Evolutionary conservation across 2,113 vertebrate genomes (phyloP), one percentile per base, ranked within the genome.

Genomic region (Osmerus mordax): DNA sequence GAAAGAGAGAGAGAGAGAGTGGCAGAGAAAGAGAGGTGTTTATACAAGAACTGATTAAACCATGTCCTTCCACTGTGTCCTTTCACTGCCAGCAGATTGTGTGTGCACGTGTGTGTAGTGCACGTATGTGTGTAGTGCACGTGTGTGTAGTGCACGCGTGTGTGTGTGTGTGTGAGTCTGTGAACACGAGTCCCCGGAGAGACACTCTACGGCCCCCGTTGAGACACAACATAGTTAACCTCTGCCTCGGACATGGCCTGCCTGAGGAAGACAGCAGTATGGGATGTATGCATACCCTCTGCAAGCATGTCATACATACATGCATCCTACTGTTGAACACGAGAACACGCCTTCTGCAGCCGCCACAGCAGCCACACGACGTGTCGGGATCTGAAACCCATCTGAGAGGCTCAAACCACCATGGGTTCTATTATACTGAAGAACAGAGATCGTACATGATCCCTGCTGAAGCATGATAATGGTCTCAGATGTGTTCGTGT

Each of bases 221-320:
- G 55, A 55, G 41, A 78, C 78, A 87, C 78, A 89, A 75, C 75
- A 74, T 78, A 80, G 86, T 85, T 86, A 86, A 86, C 87, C 85
- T 72, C 73, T 79, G 78, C 62, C 65, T 75, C 69, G 52, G 69
- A 77, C 78, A 64, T 19, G 65, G 56, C 19, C 72, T 52, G 51
- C 56, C 25, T 3, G 41, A 51, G 65, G 52, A 12, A 53, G 16
- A 67, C 18, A 52, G 47, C 41, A 47, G 8, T 47, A 47, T 47
- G 9, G 41, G 41, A 7, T 47, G 9, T 47, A 65, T 16, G 67
- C 0, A 60, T 68, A 5, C 73, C 71, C 71, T 66, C 60, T 29
- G 66, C 65, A 59, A 3, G 41, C 7, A 47, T 47, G 41, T 12
- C 1, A 12, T 7, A 47, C 41, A 47, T 47, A 47, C 7, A 47